Evolutionary conservation across 1,140 invertebrate genomes (phyloP).

Genomic region (Drosophila equinoxialis): DNA sequence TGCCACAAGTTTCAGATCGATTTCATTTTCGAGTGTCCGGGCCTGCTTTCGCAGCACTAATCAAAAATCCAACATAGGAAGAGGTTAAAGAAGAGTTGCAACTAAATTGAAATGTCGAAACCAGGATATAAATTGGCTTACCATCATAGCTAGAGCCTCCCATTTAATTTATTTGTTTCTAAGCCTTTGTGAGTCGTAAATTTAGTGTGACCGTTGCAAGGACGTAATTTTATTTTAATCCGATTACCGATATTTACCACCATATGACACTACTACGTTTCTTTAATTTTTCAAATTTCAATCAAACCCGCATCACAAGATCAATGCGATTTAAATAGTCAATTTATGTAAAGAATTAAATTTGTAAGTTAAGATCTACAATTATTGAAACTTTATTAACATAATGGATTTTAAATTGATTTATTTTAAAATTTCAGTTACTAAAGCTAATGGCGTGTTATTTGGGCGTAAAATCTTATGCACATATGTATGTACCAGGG

Average conservation of each 20-base stretch:
- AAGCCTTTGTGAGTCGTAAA: conserved; percentile 31
- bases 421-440: too few relatives aligned
- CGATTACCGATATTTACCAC: background rate
- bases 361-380: too few relatives aligned
- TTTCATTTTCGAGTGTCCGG: conserved; percentile 96
- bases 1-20: conserved; percentile 96
- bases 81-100: background rate
- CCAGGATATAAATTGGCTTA: conserved; percentile 1
- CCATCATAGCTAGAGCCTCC: conserved; percentile 77
- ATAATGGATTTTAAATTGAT: too few relatives aligned
- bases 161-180: conserved; percentile 46
- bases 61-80: background rate
- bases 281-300: background rate
- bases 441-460: background rate
- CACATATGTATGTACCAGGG: background rate
- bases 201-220: background rate
- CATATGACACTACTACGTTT: background rate
- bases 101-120: background rate
- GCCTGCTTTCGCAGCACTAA: conserved; percentile 96
- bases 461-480: background rate
- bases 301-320: too few relatives aligned
- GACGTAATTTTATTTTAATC: background rate
- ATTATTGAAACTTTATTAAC: too few relatives aligned
- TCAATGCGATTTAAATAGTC: too few relatives aligned
- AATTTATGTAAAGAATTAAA: too few relatives aligned